Evolutionary conservation across 2,888 invertebrate genomes (phyloP), one percentile per base, ranked within the genome.

Genomic region (Heliconius aoede): DNA sequence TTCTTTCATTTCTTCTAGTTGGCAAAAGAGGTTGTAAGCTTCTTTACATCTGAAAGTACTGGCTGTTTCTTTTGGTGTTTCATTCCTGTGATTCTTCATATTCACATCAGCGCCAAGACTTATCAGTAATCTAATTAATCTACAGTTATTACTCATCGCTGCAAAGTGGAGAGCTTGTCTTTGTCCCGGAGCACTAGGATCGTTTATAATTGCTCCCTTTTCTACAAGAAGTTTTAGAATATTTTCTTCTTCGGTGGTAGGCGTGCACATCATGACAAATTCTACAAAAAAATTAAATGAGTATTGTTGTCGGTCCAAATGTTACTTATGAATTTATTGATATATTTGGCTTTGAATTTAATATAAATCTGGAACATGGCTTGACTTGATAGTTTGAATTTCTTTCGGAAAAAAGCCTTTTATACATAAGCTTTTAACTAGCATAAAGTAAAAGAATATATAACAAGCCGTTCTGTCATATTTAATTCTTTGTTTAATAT

Each of bases 111-210:
- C 93, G 32, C 94, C 94, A 5, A 91, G 83, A 1, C 86, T 81
- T 1, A 92, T 76, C 11, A 95, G 86, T 60, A 90, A 82, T 8
- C 80, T 76, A 26, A 93, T 91, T 1, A 95, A 86, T 3, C 80
- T 81, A 61, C 86, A 85, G 79, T 94, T 94, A 79, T 94, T 90
- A 77, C 90, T 91, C 88, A 95, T 92, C 4, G 95, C 95, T 21
- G 94, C 94, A 78, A 94, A 92, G 83, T 95, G 95, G 60, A 95
- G 83, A 0, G 93, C 90, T 81, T 94, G 95, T 21, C 94, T 88
- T 15, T 90, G 88, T 1, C 92, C 93, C 2, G 92, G 90, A 0
- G 88, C 90, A 2, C 87, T 83, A 2, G 87, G 86, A 75, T 91
- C 91, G 73, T 94, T 89, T 7, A 93, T 83, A 55, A 85, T 28